Base-by-base conservation (phyloP, 2,888 invertebrate species). In the Ethmia dodecea region DNA sequence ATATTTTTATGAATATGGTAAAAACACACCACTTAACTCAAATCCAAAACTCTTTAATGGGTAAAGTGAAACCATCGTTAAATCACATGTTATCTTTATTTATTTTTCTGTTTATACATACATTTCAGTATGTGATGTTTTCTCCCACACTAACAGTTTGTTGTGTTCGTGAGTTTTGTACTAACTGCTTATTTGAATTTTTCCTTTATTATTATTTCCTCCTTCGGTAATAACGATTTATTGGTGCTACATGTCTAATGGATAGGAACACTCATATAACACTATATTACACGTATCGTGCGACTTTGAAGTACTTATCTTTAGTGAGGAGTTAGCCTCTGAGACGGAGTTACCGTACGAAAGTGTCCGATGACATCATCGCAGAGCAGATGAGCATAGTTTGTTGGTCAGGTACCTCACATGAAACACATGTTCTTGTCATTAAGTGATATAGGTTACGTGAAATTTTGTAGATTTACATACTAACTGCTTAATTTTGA, bases 111-210 rank as follows among this genome's bases (percentile, higher is more conserved):
- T 38, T 37, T 39, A 28, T 41, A 42, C 38, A 28, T 41, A 42
- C 52, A 40, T 66, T 60, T 22, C 22, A 22, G 22, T n/a, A n/a
- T n/a, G 22, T 68, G 30, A 48, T 60, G 57, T 55, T 56, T 56
- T 57, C 57, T 48, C n/a, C n/a, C 22, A n/a, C 54, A 74, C 77
- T 78, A 79, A 78, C 78, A 57, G 40, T 48, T 58, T 55, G 52
- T 22, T 67, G 66, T 77, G 65, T 62, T 60, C 56, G 52, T 62
- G 57, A 68, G 62, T 57, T 55, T 58, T 59, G 59, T 70, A 83
- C 81, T 83, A 81, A 81, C 77, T 61, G 73, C 77, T 70, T 72
- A 56, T 58, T 55, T 46, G 55, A 36, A 52, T 50, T 52, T 47
- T 60, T 49, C 43, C 51, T 46, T 56, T 51, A 59, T 49, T 35